phyloP scores from a whole-genome alignment of 2,113 vertebrate genomes.

The Piprites chloris region DNA sequence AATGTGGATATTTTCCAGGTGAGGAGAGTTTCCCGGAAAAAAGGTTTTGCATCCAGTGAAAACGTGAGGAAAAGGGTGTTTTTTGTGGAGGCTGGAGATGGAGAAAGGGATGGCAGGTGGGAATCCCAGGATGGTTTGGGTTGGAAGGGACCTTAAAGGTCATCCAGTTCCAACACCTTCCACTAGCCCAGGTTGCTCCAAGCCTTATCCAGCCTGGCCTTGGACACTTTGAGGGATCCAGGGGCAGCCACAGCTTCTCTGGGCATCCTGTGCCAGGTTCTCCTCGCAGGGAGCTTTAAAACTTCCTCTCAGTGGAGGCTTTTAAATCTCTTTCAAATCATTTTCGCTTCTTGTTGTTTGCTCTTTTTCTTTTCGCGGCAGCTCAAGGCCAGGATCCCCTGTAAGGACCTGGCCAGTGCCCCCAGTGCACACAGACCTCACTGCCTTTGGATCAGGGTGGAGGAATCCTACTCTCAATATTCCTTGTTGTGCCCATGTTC shows the following conservation, averaged over 20 bases:
- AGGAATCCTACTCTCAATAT: background rate
- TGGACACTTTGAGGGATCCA: background rate
- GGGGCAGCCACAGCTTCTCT: background rate
- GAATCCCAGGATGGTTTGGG: background rate
- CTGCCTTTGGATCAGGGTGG: background rate
- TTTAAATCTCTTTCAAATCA: background rate
- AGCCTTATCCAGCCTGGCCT: rapidly evolving
- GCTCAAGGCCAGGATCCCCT: background rate
- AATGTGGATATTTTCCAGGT: background rate
- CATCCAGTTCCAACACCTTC: background rate
- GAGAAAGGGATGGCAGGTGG: background rate
- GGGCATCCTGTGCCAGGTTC: rapidly evolving
- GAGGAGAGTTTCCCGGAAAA: background rate
- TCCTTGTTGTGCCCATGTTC: background rate
- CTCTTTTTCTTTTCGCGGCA: background rate
- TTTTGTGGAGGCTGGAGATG: background rate
- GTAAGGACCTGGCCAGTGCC: background rate
- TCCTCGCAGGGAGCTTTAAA: background rate
- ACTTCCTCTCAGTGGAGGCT: background rate
- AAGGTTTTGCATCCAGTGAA: background rate
- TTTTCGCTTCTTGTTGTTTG: background rate
- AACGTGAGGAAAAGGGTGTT: background rate
- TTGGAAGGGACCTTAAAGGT: background rate
- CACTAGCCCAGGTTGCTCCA: rapidly evolving
- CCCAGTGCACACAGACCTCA: background rate